Conservation (phyloP, 2,888 invertebrate species). For the Dichetophora obliterata region DNA sequence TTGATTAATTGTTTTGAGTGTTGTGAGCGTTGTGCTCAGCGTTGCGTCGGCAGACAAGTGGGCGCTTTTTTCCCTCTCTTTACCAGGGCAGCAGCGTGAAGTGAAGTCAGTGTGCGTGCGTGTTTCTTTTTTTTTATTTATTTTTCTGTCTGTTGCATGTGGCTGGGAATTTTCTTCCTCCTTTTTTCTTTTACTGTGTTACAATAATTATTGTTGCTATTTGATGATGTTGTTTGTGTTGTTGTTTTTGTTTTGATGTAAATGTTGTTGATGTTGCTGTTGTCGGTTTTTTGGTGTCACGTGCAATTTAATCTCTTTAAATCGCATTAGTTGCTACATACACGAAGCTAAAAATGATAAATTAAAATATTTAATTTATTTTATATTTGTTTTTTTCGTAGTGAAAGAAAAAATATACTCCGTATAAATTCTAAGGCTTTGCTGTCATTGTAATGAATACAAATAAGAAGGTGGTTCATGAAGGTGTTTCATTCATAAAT, state of each 20-base stretch:
- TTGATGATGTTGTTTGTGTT: neutral
- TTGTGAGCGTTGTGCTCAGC: neutral
- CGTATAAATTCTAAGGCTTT: neutral
- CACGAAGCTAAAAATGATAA: slow-evolving; percentile 2
- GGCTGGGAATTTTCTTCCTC: neutral
- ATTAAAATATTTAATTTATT: neutral
- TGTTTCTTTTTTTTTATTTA: neutral
- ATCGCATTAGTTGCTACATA: slow-evolving; percentile 3
- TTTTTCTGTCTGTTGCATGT: neutral
- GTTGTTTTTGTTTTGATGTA: neutral
- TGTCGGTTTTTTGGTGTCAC: slow-evolving; percentile 13
- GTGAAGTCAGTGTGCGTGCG: neutral
- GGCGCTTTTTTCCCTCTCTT: neutral
- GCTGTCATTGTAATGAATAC: slow-evolving; percentile 24
- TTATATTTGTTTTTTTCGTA: neutral
- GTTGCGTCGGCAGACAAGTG: slow-evolving; percentile 7
- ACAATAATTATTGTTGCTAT: neutral
- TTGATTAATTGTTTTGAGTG: slow-evolving; percentile 26
- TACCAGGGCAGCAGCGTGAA: neutral
- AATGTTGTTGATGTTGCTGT: neutral
- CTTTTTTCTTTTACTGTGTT: slow-evolving; percentile 1
- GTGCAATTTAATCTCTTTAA: slow-evolving; percentile 15
- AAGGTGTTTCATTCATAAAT: slow-evolving; percentile 36
- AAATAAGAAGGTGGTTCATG: slow-evolving; percentile 12
- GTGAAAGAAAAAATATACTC: neutral